Evolutionary conservation across 1,140 invertebrate genomes (phyloP), one percentile per base, ranked within the genome.

Genomic region (Diachasmimorpha longicaudata): DNA sequence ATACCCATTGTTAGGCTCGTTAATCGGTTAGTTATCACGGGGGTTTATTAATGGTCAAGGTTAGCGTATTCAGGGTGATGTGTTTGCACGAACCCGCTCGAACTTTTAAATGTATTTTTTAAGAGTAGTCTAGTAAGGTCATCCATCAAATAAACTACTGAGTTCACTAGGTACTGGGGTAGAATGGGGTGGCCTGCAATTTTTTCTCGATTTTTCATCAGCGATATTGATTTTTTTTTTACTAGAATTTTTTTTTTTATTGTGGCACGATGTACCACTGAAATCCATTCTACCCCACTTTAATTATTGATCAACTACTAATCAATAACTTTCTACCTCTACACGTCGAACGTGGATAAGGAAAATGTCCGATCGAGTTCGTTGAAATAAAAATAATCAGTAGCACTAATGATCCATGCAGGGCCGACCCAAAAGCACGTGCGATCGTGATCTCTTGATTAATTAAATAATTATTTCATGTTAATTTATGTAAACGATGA

Each of bases 1-100:
- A 90, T 91, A 92, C 89, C 89, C 88, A 92, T 89, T 90, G 90
- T 91, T 92, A 91, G 89, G 84, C 84, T 84, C 83, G 82, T 86
- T 87, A 87, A 85, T 86, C 81, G 82, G 70, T 79, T 80, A 78
- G 72, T 77, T 78, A 66, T 75, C 67, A 72, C 67, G 48, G 48
- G 52, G 55, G 48, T 69, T 68, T n/a, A 72, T 21, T 58, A 71
- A 78, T 75, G 39, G 63, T 70, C 76, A 55, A 58, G 66, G 55
- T 78, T 67, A 78, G 73, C 70, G 71, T 69, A 39, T 76, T 66
- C 52, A 42, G 74, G 74, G 66, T 76, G 48, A 75, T 69, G 67
- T 67, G 67, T 74, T 74, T 44, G 55, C 58, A 63, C 72, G 42
- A 63, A 74, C 39, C 19, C 72, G 63, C 67, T 21, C 52, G 36